Evolutionary conservation across 1,140 invertebrate species (phyloP), one percentile per base, ranked within the genome.

Genomic region (Limonius californicus): DNA sequence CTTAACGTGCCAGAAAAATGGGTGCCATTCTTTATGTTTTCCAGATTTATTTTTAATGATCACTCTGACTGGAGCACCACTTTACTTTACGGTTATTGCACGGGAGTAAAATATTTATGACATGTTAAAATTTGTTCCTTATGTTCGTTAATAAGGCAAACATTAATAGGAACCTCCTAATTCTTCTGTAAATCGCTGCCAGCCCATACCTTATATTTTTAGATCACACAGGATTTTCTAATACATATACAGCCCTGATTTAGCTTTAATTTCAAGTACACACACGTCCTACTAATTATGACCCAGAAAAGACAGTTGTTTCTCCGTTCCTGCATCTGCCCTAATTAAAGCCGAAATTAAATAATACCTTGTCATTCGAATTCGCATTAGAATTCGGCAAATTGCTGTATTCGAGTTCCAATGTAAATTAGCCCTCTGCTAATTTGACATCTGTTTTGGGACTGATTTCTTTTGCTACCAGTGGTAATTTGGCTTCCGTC

Each of bases 21-120:
- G 53, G 4, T 55, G 18, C n/a, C 18, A 30, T 32, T 55, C 21
- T 55, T 55, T 55, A 55, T 55, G 53, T 32, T 27, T 32, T 27
- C 53, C 53, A 32, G 53, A 55, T 55, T 55, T 55, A 14, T 55
- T 55, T 55, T 32, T 55, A 55, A 55, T 55, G 27, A 55, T 32
- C 53, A 21, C 45, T 50, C 19, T 50, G 4, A 50, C 45, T 50
- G 4, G 45, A 50, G 14, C 14, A 50, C 45, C 45, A 50, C 45
- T 50, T 50, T 50, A 50, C 12, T 50, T 50, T 50, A 50, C 45
- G 45, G 15, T 50, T 50, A 50, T 6, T 50, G 14, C 45, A 18
- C n/a, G 12, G 20, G 19, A 18, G 7, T 50, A 50, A 50, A 50
- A 50, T 50, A 50, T 50, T 50, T 50, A 50, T 50, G n/a, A 19